Conservation (phyloP, 2,113 vertebrate genomes). For the Fulmarus glacialis region DNA sequence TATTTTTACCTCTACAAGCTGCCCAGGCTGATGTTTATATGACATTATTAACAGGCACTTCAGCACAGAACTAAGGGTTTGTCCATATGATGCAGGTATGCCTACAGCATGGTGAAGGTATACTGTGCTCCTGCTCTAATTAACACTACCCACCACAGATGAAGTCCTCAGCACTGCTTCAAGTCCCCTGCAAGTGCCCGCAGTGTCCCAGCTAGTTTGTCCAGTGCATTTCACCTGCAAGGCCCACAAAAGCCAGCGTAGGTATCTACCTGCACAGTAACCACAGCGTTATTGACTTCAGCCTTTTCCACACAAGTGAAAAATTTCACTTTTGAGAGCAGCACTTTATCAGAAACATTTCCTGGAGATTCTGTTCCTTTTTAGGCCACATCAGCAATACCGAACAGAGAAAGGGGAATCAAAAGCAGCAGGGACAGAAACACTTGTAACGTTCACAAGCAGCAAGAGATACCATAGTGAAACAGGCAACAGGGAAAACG, state of each 20-base stretch:
- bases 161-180: neutral
- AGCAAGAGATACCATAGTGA: neutral
- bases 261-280: neutral
- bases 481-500: neutral
- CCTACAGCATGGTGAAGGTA: neutral
- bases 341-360: neutral
- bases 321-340: neutral
- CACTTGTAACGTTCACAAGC: neutral
- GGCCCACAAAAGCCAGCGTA: fast-evolving
- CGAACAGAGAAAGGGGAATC: conserved; percentile 43
- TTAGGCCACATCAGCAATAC: neutral
- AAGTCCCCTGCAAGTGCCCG: neutral
- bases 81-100: fast-evolving
- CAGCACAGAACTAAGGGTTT: neutral
- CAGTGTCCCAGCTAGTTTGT: neutral
- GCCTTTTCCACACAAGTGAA: neutral
- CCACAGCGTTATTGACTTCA: neutral
- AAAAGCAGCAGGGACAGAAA: conserved; percentile 12
- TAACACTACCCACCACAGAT: neutral
- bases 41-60: neutral
- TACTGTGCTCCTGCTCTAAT: neutral
- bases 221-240: neutral
- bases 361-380: conserved; percentile 14
- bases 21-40: neutral
- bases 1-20: neutral